Evolutionary conservation across 2,113 vertebrate genomes (phyloP).

Genomic region (Excalfactoria chinensis): DNA sequence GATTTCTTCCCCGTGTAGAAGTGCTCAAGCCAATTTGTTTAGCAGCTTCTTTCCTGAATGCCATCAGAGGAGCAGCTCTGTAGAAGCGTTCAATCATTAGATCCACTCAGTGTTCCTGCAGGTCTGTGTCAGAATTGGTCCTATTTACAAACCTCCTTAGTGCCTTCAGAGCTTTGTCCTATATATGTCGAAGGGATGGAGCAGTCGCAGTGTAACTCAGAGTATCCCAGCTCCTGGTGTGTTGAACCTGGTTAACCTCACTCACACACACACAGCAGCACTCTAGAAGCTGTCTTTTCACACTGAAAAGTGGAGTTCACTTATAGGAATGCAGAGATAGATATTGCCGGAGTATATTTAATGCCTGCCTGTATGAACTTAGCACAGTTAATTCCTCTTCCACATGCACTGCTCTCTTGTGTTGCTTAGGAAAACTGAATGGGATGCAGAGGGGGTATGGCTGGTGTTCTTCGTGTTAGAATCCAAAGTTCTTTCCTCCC

Average conservation of each 20-base stretch:
- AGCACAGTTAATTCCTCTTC: background rate
- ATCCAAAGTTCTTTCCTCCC: background rate
- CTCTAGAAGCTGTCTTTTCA: background rate
- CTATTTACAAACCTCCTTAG: background rate
- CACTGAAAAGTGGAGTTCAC: background rate
- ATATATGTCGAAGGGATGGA: background rate
- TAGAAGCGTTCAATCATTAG: rapidly evolving
- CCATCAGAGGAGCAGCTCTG: background rate
- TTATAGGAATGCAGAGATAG: background rate
- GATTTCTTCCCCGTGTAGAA: background rate
- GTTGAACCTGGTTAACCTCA: rapidly evolving
- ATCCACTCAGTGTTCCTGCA: background rate
- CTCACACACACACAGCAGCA: rapidly evolving
- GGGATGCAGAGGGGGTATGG: background rate
- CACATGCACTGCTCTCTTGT: background rate
- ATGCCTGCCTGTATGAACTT: too few species aligned
- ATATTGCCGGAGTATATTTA: background rate
- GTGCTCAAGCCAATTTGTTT: background rate
- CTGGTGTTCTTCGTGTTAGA: background rate
- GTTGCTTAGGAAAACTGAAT: background rate
- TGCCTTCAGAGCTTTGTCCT: background rate
- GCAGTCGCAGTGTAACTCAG: background rate
- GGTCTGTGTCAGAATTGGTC: background rate
- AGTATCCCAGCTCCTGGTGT: background rate
- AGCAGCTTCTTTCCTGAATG: background rate